Evolutionary conservation across 2,888 invertebrate species (phyloP), one percentile per base, ranked within the genome.

Genomic region (Caenorhabditis angaria): DNA sequence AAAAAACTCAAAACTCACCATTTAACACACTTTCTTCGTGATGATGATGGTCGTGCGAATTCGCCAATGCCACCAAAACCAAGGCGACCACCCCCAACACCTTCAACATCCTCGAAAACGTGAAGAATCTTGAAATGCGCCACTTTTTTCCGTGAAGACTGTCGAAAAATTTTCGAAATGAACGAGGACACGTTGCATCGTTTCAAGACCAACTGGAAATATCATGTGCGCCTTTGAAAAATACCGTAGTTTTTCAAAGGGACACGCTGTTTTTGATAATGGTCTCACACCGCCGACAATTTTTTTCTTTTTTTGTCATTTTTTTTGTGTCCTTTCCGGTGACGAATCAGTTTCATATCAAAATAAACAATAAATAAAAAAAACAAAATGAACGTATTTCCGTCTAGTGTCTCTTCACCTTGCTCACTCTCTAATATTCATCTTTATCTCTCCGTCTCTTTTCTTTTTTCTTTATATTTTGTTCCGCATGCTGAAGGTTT

Each of bases 391-490:
- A 32, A 5, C 32, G 10, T 8, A 18, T 18, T 12, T 50, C 50
- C 14, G 35, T 50, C 20, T 58, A 24, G 20, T 35, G 14, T 58
- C 57, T 58, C 41, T 41, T 41, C 35, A 1, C 18, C 35, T 24
- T 22, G 5, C 22, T 22, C 12, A 8, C 50, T 24, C 22, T 50
- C 12, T 28, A 14, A 12, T 20, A 6, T 60, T 60, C 29, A 29
- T 41, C n/a, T 61, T 6, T 12, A 12, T 54, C 20, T 28, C 35
- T 35, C 22, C 29, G 32, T 35, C 29, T 14, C 22, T 61, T 28
- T 29, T 32, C 18, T 12, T 35, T 22, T n/a, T 32, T 60, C 28
- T 60, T 32, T 50, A 20, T 60, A 50, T 27, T 24, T 51, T 51
- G 51, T 22, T 41, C 53, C 22, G 6, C 28, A 48, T 48, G 18